Percentiles rank a stretch among this genome's conserved stretches.
These are phyloP conservation scores for Odontophorus gujanensis DNA, from an alignment of 2,113 vertebrate species.

Conservation along the genomic window DNA sequence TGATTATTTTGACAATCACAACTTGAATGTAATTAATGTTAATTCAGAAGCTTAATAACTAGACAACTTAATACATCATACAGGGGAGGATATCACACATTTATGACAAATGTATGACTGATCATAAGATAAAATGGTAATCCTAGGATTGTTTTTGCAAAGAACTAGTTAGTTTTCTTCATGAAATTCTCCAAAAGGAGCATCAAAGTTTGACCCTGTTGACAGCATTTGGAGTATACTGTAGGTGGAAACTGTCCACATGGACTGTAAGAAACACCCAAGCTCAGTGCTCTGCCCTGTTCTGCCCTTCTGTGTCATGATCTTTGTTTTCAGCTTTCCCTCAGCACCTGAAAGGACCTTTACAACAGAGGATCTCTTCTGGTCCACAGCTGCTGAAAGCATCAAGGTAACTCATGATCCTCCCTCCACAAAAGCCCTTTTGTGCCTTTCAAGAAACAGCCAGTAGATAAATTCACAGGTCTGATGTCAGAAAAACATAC, in stretches of 20 bases:
- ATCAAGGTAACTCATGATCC: neutral
- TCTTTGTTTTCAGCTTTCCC: neutral
- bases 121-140: neutral
- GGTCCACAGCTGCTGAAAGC: neutral
- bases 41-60: neutral
- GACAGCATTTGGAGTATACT: neutral
- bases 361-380: neutral
- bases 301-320: neutral
- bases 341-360: neutral
- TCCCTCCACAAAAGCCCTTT: neutral
- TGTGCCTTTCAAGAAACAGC: neutral
- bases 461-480: neutral
- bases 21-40: neutral
- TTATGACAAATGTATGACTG: neutral
- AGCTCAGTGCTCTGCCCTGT: neutral
- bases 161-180: neutral
- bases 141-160: neutral
- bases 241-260: neutral
- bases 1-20: neutral
- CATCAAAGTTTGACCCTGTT: neutral
- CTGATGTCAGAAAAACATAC: rapidly evolving
- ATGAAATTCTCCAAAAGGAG: neutral
- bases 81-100: neutral
- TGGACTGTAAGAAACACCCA: too few relatives aligned
- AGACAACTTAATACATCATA: neutral